A percentile compares a stretch with the other conserved stretches of the same genome.
Evolutionary conservation across 2,113 vertebrate species (phyloP).

Genomic region (Psilopogon haemacephalus): DNA sequence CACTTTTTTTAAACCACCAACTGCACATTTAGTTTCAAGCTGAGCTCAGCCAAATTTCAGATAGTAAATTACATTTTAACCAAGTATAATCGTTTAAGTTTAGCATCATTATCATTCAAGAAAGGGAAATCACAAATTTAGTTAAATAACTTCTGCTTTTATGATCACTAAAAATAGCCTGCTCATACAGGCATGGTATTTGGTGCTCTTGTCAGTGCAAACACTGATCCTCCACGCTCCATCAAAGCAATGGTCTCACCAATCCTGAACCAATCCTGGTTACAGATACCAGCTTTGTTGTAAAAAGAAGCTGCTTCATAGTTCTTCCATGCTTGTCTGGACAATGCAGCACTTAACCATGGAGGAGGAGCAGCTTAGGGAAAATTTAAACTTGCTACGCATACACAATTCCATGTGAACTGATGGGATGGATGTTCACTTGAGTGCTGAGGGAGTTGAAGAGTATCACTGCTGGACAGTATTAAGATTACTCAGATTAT

Average conservation of each 20-base stretch:
- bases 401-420: neutral
- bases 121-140: neutral
- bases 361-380: neutral
- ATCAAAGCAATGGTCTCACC: neutral
- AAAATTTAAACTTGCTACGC: neutral
- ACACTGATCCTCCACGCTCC: neutral
- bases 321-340: neutral
- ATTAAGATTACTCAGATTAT: neutral
- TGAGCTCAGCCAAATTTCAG: constrained; percentile 54
- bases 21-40: constrained; percentile 57
- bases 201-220: neutral
- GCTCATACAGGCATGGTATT: neutral
- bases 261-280: neutral
- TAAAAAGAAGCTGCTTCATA: neutral
- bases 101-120: neutral
- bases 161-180: neutral
- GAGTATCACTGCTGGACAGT: neutral
- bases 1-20: constrained; percentile 64
- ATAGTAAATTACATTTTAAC: constrained; percentile 47
- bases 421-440: neutral
- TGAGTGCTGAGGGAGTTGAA: neutral
- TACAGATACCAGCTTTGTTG: neutral
- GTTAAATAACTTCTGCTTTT: neutral
- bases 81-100: constrained; percentile 31
- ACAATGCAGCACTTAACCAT: neutral